Conservation (phyloP, 2,888 invertebrate genomes). For the Siphonodentalium dalli region DNA sequence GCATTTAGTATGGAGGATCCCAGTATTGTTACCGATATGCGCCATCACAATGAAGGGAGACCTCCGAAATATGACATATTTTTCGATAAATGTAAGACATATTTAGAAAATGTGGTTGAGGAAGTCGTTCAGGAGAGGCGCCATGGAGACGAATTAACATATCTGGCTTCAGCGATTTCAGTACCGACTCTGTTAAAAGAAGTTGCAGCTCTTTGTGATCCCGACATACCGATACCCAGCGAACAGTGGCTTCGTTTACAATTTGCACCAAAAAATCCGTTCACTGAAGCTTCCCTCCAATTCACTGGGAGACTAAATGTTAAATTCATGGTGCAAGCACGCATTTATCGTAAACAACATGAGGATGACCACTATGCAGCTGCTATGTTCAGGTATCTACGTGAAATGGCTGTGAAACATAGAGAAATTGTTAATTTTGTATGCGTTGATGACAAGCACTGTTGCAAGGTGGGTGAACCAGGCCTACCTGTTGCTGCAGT, state of each 20-base stretch:
- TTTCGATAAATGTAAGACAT: conserved; percentile 6
- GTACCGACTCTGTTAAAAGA: conserved; percentile 7
- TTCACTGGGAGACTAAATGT: conserved; percentile 18
- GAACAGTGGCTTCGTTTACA: conserved; percentile 16
- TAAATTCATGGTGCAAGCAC: conserved; percentile 20
- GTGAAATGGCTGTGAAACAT: conserved; percentile 6
- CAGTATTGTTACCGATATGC: conserved; percentile 8
- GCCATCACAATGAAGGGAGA: conserved; percentile 1
- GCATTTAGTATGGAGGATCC: no score
- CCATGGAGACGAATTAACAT: background rate
- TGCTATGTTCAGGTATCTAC: conserved; percentile 5
- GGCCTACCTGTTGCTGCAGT: conserved; percentile 12
- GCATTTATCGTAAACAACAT: conserved; percentile 12
- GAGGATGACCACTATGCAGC: conserved; percentile 8
- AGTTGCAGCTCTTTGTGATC: conserved; percentile 1
- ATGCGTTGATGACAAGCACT: conserved; percentile 16
- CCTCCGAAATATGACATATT: conserved; percentile 15
- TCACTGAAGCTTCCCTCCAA: conserved; percentile 9
- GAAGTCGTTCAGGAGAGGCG: conserved; percentile 17
- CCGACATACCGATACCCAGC: conserved; percentile 9
- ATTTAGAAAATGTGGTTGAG: conserved; percentile 2
- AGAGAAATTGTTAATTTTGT: background rate
- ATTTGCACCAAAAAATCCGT: conserved; percentile 19
- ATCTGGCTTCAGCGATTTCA: conserved; percentile 13
- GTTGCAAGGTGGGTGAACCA: conserved; percentile 16